A percentile compares a stretch with the other conserved stretches of the same genome.
phyloP scores from a whole-genome alignment of 2,797 vertebrate species.

The Melanotaenia pygmaea region DNA sequence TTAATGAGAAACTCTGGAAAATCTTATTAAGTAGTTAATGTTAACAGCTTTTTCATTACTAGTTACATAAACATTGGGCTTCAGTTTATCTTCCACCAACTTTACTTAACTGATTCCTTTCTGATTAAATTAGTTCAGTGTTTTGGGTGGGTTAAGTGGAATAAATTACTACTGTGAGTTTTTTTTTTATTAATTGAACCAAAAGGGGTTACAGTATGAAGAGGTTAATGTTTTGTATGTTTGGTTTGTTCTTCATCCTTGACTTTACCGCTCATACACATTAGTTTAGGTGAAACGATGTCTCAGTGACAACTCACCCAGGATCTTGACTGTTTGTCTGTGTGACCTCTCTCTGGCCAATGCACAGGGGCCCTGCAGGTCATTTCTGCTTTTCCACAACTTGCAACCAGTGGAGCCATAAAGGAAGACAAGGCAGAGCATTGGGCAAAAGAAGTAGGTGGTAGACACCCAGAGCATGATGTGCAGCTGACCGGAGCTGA shows the following conservation, averaged over 20 bases:
- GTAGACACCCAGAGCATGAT: constrained; percentile 91
- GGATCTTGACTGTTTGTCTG: constrained; percentile 83
- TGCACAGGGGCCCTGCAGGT: constrained; percentile 70
- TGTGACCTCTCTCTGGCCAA: constrained; percentile 78
- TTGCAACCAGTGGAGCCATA: constrained; percentile 84
- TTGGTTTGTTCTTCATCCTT: not conserved
- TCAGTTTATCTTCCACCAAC: not conserved
- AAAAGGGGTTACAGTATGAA: no score
- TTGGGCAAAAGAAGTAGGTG: constrained; percentile 88
- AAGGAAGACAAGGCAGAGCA: constrained; percentile 87
- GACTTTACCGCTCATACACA: not conserved
- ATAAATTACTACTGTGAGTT: no score
- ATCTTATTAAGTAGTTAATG: not conserved
- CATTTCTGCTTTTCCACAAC: constrained; percentile 79
- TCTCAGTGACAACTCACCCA: constrained; percentile 77
- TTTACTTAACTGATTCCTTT: not conserved
- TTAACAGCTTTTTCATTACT: not conserved
- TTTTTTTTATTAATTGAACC: no score
- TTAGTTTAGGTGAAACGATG: no score
- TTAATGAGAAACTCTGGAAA: constrained; percentile 5
- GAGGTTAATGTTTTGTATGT: not conserved
- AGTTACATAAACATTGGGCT: not conserved
- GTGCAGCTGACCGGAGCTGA: constrained; percentile 82
- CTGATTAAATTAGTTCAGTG: not conserved
- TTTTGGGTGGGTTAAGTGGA: no score